Conservation (phyloP, 1,140 invertebrate genomes). For the Drosophila pruinosa region DNA sequence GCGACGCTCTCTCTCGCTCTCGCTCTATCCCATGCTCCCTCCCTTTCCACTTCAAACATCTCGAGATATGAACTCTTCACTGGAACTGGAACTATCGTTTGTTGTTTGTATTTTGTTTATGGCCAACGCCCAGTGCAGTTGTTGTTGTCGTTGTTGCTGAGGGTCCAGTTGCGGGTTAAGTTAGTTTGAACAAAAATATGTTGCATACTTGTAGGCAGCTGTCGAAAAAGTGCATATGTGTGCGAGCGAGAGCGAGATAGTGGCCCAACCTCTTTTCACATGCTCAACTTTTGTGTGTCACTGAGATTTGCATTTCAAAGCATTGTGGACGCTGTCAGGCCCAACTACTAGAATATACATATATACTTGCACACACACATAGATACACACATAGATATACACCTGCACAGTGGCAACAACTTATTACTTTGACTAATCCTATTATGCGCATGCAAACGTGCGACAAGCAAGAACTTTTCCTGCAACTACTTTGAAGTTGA, state of each 20-base stretch:
- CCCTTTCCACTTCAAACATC: constrained; percentile 24
- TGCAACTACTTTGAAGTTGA: constrained; percentile 76
- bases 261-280: background rate
- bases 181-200: constrained; percentile 54
- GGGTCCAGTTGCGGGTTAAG: constrained; percentile 30
- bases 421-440: constrained; percentile 80
- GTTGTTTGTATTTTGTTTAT: constrained; percentile 40
- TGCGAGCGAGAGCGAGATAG: background rate
- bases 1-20: background rate
- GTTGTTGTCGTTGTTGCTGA: background rate
- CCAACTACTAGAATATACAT: constrained; percentile 11
- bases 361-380: background rate
- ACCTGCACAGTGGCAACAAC: constrained; percentile 58
- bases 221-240: constrained; percentile 46
- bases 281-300: constrained; percentile 39
- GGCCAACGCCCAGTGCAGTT: constrained; percentile 30
- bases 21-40: background rate
- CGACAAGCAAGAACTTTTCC: constrained; percentile 66
- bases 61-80: constrained; percentile 25
- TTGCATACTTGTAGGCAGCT: constrained; percentile 71
- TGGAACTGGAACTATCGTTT: constrained; percentile 19
- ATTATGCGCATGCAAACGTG: constrained; percentile 79
- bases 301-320: constrained; percentile 75
- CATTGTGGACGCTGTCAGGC: constrained; percentile 26
- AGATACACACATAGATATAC: background rate